Evolutionary conservation across 2,888 invertebrate species (phyloP).

Genomic region (Idaea dimidiata): DNA sequence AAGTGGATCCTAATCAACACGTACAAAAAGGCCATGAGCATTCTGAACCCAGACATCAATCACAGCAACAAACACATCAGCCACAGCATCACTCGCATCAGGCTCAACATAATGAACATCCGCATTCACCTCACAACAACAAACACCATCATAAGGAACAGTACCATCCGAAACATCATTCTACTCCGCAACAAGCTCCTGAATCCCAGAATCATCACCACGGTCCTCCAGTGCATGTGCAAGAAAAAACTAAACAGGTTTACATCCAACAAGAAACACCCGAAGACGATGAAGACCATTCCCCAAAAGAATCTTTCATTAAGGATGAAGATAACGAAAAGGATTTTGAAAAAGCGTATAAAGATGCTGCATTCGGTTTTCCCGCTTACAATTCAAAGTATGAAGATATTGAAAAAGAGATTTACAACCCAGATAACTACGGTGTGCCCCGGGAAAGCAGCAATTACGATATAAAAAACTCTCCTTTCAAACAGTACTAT

Average conservation of each 20-base stretch:
- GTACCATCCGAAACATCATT: constrained; percentile 13
- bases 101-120: constrained; percentile 22
- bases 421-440: constrained; percentile 61
- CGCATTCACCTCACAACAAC: constrained; percentile 20
- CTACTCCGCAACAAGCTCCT: constrained; percentile 19
- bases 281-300: constrained; percentile 56
- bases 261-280: constrained; percentile 62
- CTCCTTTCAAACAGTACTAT: constrained; percentile 63
- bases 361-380: constrained; percentile 68
- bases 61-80: constrained; percentile 26
- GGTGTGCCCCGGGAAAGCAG: constrained; percentile 46
- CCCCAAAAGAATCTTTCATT: constrained; percentile 50
- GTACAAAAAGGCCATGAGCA: constrained; percentile 28
- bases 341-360: constrained; percentile 71
- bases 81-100: constrained; percentile 20
- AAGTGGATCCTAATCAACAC: constrained; percentile 56
- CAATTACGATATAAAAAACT: constrained; percentile 51
- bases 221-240: constrained; percentile 39
- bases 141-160: constrained; percentile 17
- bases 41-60: constrained; percentile 26
- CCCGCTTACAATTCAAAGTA: constrained; percentile 54
- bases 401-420: constrained; percentile 55
- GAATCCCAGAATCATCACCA: constrained; percentile 31
- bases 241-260: constrained; percentile 62
- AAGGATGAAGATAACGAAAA: constrained; percentile 69